Evolutionary conservation across 64 coral and sea anemone species (phyloP).

Genomic region (Actinia tenebrosa): DNA sequence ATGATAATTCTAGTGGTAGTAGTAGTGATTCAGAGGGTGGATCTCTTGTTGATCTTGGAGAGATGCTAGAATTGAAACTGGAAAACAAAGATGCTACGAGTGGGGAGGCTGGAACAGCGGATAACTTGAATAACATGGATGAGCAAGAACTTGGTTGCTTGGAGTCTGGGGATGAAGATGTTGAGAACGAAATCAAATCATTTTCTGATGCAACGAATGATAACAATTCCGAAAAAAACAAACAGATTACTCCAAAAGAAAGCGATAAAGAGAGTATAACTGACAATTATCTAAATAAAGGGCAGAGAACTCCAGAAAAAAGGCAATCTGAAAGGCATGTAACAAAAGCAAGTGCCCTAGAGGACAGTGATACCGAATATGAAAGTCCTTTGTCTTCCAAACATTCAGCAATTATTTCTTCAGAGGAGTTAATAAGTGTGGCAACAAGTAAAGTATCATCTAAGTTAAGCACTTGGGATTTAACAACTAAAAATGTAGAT

Average conservation of each 20-base stretch:
- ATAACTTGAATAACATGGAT: not conserved
- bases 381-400: not conserved
- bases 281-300: not conserved
- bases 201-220: not conserved
- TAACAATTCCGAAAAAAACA: not conserved
- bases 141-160: not conserved
- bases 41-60: conserved; percentile 6
- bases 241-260: not conserved
- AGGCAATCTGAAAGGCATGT: not conserved
- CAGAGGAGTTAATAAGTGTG: not conserved
- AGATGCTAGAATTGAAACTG: not conserved
- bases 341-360: not conserved
- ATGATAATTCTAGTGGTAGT: not conserved
- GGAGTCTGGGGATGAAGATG: not conserved
- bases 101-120: not conserved
- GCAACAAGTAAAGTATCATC: not conserved
- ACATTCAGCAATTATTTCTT: not conserved
- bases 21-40: not conserved
- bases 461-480: not conserved
- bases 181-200: not conserved
- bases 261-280: not conserved
- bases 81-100: not conserved
- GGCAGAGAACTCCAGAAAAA: not conserved
- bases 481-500: not conserved
- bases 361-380: not conserved